A percentile compares a stretch with the other conserved stretches of the same genome.
Evolutionary conservation across 2,888 invertebrate genomes (phyloP).

Genomic region (Drosophila pegasa): DNA sequence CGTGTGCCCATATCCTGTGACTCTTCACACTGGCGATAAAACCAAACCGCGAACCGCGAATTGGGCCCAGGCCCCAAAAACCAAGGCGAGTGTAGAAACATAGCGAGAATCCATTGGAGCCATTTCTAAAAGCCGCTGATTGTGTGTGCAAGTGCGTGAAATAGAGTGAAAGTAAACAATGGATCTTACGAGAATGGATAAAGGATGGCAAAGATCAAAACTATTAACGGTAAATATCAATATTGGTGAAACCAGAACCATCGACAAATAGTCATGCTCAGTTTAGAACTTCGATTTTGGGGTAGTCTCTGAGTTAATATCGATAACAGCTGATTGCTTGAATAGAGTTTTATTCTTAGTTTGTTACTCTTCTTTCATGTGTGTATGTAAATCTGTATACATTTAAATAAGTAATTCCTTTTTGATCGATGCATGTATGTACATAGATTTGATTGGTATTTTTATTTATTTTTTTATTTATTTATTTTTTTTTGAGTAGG

Average conservation of each 20-base stretch:
- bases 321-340: not conserved
- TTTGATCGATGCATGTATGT: too few relatives aligned
- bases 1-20: constrained; percentile 16
- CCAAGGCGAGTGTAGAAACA: constrained; percentile 27
- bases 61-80: constrained; percentile 32
- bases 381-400: not conserved
- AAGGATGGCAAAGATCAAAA: constrained; percentile 73
- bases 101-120: constrained; percentile 61
- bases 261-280: not conserved
- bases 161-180: constrained; percentile 75
- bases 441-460: too few relatives aligned
- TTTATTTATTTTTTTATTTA: too few relatives aligned
- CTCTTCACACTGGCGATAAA: constrained; percentile 9
- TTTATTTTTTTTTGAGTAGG: too few relatives aligned
- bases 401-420: too few relatives aligned
- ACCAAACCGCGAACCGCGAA: not conserved
- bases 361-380: not conserved
- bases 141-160: constrained; percentile 24
- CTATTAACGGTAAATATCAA: constrained; percentile 76
- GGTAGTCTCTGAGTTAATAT: not conserved
- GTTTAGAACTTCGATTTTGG: not conserved
- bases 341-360: too few relatives aligned
- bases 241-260: constrained; percentile 13
- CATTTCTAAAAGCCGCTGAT: constrained; percentile 51
- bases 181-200: constrained; percentile 75